Evolutionary conservation across 1,140 invertebrate species (phyloP), one percentile per base, ranked within the genome.

Genomic region (Mercenaria mercenaria): DNA sequence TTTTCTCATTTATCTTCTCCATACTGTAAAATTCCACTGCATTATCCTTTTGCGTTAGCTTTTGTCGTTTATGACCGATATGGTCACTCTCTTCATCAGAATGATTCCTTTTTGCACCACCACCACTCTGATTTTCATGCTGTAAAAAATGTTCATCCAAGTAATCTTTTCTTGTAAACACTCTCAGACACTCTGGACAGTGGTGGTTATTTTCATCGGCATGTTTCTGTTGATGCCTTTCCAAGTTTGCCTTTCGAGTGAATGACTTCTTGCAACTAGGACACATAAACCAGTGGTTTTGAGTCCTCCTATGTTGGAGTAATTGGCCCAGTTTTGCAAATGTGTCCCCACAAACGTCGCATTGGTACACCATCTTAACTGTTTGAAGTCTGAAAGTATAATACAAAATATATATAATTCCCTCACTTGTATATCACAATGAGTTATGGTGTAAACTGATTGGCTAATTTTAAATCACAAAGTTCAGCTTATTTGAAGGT

Each of bases 131-230:
- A 47, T 69, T 26, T 29, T 84, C 23, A 15, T 72, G 34, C 23
- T 84, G 81, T 8, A 69, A 32, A n/a, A n/a, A n/a, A 84, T 84
- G 81, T 69, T 43, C 61, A 15, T 47, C 20, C 0, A 84, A 29
- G 2, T 61, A 37, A 64, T 84, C 81, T 37, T 69, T 23, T n/a
- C 81, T 41, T 1, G 39, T 84, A 50, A 84, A 84, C 2, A 47
- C 64, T 29, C 23, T 41, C 4, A 64, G 37, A 41, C n/a, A n/a
- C n/a, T n/a, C n/a, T n/a, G n/a, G n/a, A n/a, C n/a, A n/a, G n/a
- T n/a, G n/a, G n/a, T n/a, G 61, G n/a, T 37, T 69, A 26, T 29
- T 84, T 47, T 67, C 61, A 69, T 67, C 56, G 20, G 15, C 47
- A 82, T 64, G 52, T 61, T 82, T 59, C n/a, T 64, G 34, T 26